Percentiles rank a stretch among this genome's conserved stretches.
Evolutionary conservation across 2,888 invertebrate genomes (phyloP).

Genomic region (Empis livida): DNA sequence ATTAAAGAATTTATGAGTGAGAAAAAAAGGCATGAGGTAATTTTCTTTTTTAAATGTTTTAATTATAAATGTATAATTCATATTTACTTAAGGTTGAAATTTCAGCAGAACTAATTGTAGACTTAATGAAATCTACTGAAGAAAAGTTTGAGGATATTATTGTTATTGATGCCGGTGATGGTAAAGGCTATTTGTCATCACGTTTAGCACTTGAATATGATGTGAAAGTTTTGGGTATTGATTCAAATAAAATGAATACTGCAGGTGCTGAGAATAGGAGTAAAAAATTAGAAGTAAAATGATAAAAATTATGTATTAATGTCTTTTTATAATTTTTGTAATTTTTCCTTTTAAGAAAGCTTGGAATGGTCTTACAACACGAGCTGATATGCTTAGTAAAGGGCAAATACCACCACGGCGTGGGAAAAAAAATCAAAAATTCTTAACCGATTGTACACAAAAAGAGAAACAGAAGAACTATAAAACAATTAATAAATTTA

Average conservation of each 20-base stretch:
- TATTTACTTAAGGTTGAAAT: constrained; percentile 44
- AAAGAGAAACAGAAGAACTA: constrained; percentile 34
- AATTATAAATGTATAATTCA: not conserved
- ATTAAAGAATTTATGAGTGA: constrained; percentile 60
- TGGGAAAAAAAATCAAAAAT: constrained; percentile 17
- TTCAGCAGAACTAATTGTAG: constrained; percentile 47
- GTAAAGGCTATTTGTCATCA: constrained; percentile 74
- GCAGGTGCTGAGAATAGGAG: constrained; percentile 47
- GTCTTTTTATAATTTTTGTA: constrained; percentile 5
- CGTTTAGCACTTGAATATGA: constrained; percentile 55
- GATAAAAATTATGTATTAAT: not conserved
- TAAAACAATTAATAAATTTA: constrained; percentile 47
- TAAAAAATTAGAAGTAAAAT: constrained; percentile 26
- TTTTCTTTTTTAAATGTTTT: constrained; percentile 1
- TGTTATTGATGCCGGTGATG: constrained; percentile 78
- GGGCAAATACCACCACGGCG: constrained; percentile 26
- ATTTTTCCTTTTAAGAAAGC: constrained; percentile 37
- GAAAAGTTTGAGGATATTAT: constrained; percentile 20
- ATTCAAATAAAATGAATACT: constrained; percentile 55
- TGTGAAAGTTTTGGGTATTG: constrained; percentile 67
- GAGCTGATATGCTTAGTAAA: constrained; percentile 36
- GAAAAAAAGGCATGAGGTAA: constrained; percentile 71
- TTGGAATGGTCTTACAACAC: constrained; percentile 45
- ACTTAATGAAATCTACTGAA: constrained; percentile 29
- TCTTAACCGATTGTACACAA: not conserved